Conservation (phyloP, 1,140 invertebrate species). For the Ceratina calcarata region DNA sequence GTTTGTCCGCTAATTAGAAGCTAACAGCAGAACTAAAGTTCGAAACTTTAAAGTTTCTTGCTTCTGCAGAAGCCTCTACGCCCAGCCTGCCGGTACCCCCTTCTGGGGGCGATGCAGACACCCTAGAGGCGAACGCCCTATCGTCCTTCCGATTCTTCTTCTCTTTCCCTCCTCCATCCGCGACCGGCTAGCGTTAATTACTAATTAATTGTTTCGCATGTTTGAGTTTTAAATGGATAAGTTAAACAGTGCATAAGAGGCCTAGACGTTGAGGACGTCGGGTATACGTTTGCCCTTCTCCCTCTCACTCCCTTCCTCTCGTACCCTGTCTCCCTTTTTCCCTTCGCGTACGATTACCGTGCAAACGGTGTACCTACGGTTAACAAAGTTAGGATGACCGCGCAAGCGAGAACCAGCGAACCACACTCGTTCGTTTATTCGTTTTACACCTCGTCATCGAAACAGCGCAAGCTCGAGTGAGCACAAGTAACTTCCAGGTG, state of each 20-base stretch:
- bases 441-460: conserved; percentile 71
- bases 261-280: conserved; percentile 60
- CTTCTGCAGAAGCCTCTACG: conserved; percentile 64
- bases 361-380: conserved; percentile 70
- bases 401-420: conserved; percentile 56
- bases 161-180: conserved; percentile 42
- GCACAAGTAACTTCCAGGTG: conserved; percentile 13
- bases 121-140: conserved; percentile 52
- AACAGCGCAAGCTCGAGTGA: conserved; percentile 35
- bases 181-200: conserved; percentile 75
- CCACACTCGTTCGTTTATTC: conserved; percentile 67
- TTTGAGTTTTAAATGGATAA: conserved; percentile 79
- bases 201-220: conserved; percentile 79
- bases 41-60: conserved; percentile 79
- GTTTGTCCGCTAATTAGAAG: conserved; percentile 80
- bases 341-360: conserved; percentile 66
- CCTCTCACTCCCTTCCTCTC: conserved; percentile 19
- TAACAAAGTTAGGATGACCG: conserved; percentile 75
- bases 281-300: conserved; percentile 45
- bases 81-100: conserved; percentile 51
- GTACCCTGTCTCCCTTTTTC: conserved; percentile 18
- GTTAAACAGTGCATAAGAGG: conserved; percentile 74
- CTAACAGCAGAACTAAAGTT: conserved; percentile 78
- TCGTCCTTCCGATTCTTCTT: conserved; percentile 45
- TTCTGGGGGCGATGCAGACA: conserved; percentile 46